phyloP scores from a whole-genome alignment of 2,888 invertebrate genomes.

The Noctua janthe region DNA sequence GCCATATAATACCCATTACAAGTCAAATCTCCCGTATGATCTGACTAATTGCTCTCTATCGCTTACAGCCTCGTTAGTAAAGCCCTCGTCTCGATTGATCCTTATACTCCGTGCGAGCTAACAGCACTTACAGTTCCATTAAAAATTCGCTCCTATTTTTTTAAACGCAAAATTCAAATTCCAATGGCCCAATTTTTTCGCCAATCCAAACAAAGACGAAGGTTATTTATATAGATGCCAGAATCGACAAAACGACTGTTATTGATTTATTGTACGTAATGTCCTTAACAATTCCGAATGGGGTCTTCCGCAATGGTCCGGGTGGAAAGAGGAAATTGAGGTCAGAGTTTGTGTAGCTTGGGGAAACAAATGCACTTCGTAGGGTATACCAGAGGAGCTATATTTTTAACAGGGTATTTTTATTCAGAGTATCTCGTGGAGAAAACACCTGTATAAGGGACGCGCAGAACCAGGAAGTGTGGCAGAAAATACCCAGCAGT shows the following conservation, averaged over 20 bases:
- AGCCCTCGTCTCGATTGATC: conserved; percentile 49
- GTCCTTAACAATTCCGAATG: conserved; percentile 30
- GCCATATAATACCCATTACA: neutral
- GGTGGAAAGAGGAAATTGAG: conserved; percentile 1
- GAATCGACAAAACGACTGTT: conserved; percentile 35
- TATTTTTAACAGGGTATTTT: neutral
- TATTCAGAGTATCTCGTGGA: neutral
- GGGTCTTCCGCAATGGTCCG: neutral
- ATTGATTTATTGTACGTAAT: conserved; percentile 44
- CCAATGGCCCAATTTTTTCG: conserved; percentile 6
- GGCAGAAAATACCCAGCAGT: no score
- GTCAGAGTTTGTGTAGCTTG: conserved; percentile 15
- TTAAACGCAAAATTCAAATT: conserved; percentile 21
- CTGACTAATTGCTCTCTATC: conserved; percentile 54
- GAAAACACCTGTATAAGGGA: no score
- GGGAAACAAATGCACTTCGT: conserved; percentile 21
- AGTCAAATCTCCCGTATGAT: conserved; percentile 33
- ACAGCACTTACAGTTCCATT: conserved; percentile 21
- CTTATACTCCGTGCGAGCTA: conserved; percentile 37
- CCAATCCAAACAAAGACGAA: conserved; percentile 7
- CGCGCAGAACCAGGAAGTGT: no score
- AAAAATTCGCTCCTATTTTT: conserved; percentile 19
- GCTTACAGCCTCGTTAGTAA: conserved; percentile 53
- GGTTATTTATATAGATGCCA: conserved; percentile 33
- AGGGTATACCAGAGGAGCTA: no score